Base-by-base conservation (phyloP, 2,797 vertebrate genomes). In the Fundulus diaphanus region DNA sequence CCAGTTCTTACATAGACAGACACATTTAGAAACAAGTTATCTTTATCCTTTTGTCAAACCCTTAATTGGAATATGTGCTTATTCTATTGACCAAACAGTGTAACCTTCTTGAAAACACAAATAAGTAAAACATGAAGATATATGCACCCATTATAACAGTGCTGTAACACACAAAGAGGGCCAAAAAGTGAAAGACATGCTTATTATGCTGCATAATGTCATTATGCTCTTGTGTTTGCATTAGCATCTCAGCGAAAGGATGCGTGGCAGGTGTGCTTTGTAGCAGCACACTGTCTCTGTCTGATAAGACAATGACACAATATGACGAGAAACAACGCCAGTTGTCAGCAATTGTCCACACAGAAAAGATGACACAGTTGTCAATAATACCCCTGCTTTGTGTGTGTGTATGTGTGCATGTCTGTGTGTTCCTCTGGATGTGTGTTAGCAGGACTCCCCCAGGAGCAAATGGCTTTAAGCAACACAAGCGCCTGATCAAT, bases 401-500 rank as follows among this genome's bases (percentile, higher is more conserved):
- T 57, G 79, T 79, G 77, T n/a, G n/a, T n/a, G n/a, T n/a, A n/a
- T n/a, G n/a, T 74, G 59, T 68, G 48, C 22, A n/a, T 42, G 65
- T 46, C 1, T 57, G 40, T 77, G 63, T 63, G 79, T 65, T 81
- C 68, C 61, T 59, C 74, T 46, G 44, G 66, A 59, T 44, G 73
- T 73, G 75, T 77, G 70, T 87, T 79, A 80, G 83, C 72, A 87
- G 87, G 89, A 91, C 90, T 93, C 92, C 92, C 92, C 75, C 48
- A 87, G 91, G 93, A 94, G 89, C 86, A 92, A 91, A 93, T 93
- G 92, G 92, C 93, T 94, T 93, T 93, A 92, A 93, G 93, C 92
- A 93, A 93, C 93, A 94, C 88, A 91, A 90, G 89, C 90, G 78
- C 81, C 84, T 94, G 92, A 95, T 96, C 94, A 96, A 96, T 96